These are phyloP conservation scores for Pseudomyrmex cubaensis DNA, from an alignment of 1,140 invertebrate species.

Conservation along the genomic window DNA sequence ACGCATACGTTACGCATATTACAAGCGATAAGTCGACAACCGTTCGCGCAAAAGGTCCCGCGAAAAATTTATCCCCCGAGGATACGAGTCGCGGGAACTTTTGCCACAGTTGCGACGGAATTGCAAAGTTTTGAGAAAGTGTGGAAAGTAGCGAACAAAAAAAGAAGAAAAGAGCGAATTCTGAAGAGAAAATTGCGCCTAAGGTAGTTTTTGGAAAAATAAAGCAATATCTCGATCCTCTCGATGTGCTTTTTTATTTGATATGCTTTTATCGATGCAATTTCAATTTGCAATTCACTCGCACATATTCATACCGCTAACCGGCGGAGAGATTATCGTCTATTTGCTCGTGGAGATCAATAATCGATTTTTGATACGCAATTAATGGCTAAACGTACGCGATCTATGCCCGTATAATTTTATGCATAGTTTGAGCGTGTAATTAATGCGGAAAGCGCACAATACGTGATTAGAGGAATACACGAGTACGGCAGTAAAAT, in stretches of 20 bases:
- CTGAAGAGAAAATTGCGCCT: conserved; percentile 15
- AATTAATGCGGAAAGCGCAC: conserved; percentile 40
- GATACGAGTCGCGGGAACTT: not conserved
- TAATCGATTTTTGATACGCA: conserved; percentile 52
- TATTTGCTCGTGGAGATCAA: conserved; percentile 1
- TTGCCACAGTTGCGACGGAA: conserved; percentile 33
- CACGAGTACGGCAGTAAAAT: conserved; percentile 22
- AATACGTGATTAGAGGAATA: conserved; percentile 43
- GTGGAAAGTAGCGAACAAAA: conserved; percentile 11
- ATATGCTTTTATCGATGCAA: conserved; percentile 5
- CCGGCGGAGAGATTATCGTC: not conserved
- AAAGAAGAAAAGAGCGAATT: conserved; percentile 15
- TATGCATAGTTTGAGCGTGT: conserved; percentile 32
- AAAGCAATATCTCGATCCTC: not conserved
- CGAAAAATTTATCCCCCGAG: conserved; percentile 29
- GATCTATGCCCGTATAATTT: conserved; percentile 40
- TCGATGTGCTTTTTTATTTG: conserved; percentile 18
- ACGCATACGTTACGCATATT: conserved; percentile 27
- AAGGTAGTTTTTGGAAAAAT: not conserved
- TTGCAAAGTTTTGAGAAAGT: conserved; percentile 36
- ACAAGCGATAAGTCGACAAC: conserved; percentile 19
- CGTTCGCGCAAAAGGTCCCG: conserved; percentile 31
- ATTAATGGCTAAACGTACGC: conserved; percentile 29
- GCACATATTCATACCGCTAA: not conserved
- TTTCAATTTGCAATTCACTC: not conserved